Evolutionary conservation across 1,140 invertebrate species (phyloP).

Genomic region (Brachionus manjavacas): DNA sequence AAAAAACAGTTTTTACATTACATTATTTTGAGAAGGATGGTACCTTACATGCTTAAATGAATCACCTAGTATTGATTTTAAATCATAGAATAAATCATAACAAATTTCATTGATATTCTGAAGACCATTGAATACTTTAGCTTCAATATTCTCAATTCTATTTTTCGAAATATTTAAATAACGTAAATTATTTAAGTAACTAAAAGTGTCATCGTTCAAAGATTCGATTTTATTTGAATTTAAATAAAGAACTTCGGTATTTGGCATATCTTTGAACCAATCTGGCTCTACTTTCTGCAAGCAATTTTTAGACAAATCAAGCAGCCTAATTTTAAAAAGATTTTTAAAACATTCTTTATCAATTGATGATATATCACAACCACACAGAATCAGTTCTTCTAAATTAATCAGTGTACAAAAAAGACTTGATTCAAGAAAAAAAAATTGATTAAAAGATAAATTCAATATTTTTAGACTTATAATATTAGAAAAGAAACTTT

Average conservation of each 20-base stretch:
- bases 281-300: not conserved
- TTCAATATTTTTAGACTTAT: not conserved
- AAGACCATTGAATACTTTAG: not conserved
- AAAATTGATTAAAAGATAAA: not conserved
- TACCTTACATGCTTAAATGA: constrained; percentile 1
- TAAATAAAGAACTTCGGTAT: not conserved
- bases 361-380: not conserved
- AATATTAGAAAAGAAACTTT: not conserved
- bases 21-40: not conserved
- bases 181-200: not conserved
- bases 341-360: not conserved
- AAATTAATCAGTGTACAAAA: not conserved
- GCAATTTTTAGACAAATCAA: constrained; percentile 1
- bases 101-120: not conserved
- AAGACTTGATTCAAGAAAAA: not conserved
- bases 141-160: not conserved
- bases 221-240: not conserved
- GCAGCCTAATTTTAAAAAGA: not conserved
- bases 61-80: not conserved
- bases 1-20: not conserved
- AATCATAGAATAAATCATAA: not conserved
- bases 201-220: not conserved
- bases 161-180: constrained; percentile 2
- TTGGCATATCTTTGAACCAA: not conserved
- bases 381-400: not conserved